Conservation (phyloP, 2,797 vertebrate genomes). For the Catostomus latipinnis region DNA sequence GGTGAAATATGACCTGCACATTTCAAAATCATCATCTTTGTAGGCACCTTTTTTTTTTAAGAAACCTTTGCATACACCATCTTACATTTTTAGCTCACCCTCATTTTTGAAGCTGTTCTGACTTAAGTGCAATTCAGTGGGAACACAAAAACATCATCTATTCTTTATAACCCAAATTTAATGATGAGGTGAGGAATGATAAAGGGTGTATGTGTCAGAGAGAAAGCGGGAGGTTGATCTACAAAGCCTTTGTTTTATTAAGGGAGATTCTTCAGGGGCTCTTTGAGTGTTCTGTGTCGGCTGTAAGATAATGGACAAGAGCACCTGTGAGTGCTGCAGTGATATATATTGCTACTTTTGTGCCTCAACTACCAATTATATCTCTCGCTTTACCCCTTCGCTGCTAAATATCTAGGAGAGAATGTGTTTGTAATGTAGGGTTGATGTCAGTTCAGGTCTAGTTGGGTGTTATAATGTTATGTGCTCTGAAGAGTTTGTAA, state of each 20-base stretch:
- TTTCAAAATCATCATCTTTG: neutral
- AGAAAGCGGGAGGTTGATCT: constrained; percentile 9
- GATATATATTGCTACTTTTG: neutral
- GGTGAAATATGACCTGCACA: too few species aligned
- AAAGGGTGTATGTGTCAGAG: neutral
- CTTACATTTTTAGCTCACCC: neutral
- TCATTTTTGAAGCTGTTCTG: constrained; percentile 7
- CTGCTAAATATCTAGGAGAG: neutral
- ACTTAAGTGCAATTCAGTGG: constrained; percentile 21
- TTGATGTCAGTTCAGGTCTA: neutral
- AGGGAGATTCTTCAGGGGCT: constrained; percentile 9
- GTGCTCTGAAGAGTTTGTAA: neutral
- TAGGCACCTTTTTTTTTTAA: neutral
- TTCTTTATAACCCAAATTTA: constrained; percentile 31
- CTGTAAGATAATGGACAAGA: constrained; percentile 26
- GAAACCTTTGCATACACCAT: neutral
- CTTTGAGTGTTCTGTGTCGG: neutral
- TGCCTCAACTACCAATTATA: neutral
- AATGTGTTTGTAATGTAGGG: neutral
- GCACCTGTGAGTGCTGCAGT: constrained; percentile 1
- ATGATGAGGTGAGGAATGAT: neutral
- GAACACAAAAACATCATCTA: neutral
- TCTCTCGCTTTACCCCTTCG: neutral
- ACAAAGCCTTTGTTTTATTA: constrained; percentile 13
- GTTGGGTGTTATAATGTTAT: neutral